These are phyloP conservation scores for Triplophysa dalaica DNA, from an alignment of 2,113 vertebrate genomes.

Conservation along the genomic window DNA sequence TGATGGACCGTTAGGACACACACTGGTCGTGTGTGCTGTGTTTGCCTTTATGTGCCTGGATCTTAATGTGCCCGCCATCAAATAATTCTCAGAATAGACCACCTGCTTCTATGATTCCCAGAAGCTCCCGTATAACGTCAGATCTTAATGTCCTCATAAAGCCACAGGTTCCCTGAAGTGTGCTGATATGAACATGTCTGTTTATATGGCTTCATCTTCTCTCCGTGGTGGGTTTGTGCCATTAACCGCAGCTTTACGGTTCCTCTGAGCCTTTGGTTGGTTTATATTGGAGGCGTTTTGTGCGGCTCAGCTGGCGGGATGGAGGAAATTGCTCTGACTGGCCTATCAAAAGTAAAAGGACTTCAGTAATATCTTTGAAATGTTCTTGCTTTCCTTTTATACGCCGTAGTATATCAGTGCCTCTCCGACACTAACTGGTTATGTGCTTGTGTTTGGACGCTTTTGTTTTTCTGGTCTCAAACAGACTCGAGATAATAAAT, in stretches of 20 bases:
- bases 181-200: slow-evolving; percentile 40
- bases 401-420: not conserved
- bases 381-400: not conserved
- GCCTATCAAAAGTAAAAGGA: slow-evolving; percentile 20
- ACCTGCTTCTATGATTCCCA: slow-evolving; percentile 18
- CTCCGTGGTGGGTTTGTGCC: slow-evolving; percentile 50
- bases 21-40: not conserved
- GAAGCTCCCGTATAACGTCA: slow-evolving; percentile 26
- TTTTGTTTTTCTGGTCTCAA: not conserved
- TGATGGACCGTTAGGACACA: not conserved
- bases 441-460: not conserved
- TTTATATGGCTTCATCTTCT: slow-evolving; percentile 34
- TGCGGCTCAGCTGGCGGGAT: slow-evolving; percentile 22
- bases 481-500: not conserved
- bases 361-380: slow-evolving; percentile 9
- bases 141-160: slow-evolving; percentile 40
- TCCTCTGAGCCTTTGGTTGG: slow-evolving; percentile 21
- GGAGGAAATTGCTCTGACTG: slow-evolving; percentile 23
- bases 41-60: slow-evolving; percentile 18
- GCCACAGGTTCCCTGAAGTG: slow-evolving; percentile 22
- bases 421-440: not conserved
- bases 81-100: not conserved
- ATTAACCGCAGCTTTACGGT: slow-evolving; percentile 30
- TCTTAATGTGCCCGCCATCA: slow-evolving; percentile 24
- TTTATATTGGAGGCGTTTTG: slow-evolving; percentile 19